Evolutionary conservation across 1,140 invertebrate genomes (phyloP), one percentile per base, ranked within the genome.

Genomic region (Gonatopus flavifemur): DNA sequence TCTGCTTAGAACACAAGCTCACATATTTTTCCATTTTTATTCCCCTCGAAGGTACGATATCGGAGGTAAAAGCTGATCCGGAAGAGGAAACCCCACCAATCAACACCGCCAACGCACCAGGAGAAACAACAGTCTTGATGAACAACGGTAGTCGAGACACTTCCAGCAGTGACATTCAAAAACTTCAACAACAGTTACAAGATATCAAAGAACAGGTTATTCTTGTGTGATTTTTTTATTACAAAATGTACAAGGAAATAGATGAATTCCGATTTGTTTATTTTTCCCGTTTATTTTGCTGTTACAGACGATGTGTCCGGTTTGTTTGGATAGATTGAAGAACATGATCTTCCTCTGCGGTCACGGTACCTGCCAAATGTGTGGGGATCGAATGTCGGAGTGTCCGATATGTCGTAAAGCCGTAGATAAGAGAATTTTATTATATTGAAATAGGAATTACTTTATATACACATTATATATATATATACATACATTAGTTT

Each of bases 291-390:
- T 16, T 36, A n/a, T 52, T 38, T 43, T 53, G 21, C 43, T 60
- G 49, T 84, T 83, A 3, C 82, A 97, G 93, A 98, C 95, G 1
- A 96, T 96, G 88, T 98, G 96, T 69, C 96, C 96, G 3, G 94
- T 98, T 36, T 98, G 96, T 77, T 83, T 98, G 81, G 96, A 98
- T 80, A 86, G 94, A 18, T 81, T 97, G 63, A 97, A 96, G 79
- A 98, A 98, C 76, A 97, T 98, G 93, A 96, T 98, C 58, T 98
- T 98, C 79, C 82, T 98, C 3, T 98, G 96, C 77, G 96, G 96
- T 7, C 96, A 98, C 78, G 95, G 94, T 41, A 92, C 94, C 20
- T 98, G 96, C 74, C 95, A 98, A 80, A 93, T 96, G 89, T 98
- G 96, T 79, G 95, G 96, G 10, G 95, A 98, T 81, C 85, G 93